Percentiles rank a stretch among this genome's conserved stretches.
Conservation (phyloP, 2,797 vertebrate genomes). For the Melanotaenia nigrans region DNA sequence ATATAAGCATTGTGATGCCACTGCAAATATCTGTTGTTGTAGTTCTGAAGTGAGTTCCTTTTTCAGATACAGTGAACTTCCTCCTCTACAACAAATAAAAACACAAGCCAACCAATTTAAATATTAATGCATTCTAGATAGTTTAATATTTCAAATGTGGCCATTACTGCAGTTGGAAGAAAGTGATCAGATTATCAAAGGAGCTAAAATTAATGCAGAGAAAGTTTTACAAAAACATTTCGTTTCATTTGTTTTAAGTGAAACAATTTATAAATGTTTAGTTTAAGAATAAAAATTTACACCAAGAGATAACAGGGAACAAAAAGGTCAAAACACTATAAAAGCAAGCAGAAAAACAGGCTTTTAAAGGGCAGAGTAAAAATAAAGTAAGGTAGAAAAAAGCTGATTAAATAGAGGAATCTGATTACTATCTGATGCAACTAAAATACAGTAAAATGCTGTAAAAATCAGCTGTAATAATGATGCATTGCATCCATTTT, state of each 20-base stretch:
- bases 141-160: slow-evolving; percentile 1
- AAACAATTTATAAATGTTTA: not conserved
- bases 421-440: too few relatives aligned
- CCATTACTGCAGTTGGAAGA: not conserved
- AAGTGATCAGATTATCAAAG: not conserved
- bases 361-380: not conserved
- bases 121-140: slow-evolving; percentile 6
- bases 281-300: not conserved
- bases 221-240: not conserved
- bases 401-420: too few relatives aligned
- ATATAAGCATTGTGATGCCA: slow-evolving; percentile 18
- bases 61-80: slow-evolving; percentile 29
- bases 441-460: too few relatives aligned
- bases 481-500: too few relatives aligned
- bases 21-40: slow-evolving; percentile 20
- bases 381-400: slow-evolving; percentile 3
- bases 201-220: not conserved
- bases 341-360: not conserved
- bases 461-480: too few relatives aligned
- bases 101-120: not conserved
- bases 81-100: not conserved
- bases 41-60: slow-evolving; percentile 11
- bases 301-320: not conserved
- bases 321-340: not conserved
- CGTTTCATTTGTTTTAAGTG: not conserved